Base-by-base conservation (phyloP, 2,888 invertebrate species). In the Ypsolopha sequella region DNA sequence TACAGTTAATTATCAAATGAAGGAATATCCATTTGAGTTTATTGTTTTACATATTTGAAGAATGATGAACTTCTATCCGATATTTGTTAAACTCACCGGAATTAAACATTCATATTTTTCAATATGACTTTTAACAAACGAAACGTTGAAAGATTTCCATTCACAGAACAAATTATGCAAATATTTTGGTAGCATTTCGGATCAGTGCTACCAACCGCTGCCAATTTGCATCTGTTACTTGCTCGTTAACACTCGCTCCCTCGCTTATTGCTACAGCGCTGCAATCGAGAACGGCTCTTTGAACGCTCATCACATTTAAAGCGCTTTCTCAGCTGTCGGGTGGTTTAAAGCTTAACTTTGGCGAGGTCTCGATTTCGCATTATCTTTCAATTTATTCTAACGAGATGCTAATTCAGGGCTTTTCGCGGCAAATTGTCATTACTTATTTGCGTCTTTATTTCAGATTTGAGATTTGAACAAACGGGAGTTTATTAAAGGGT, bases 211-310 rank as follows among this genome's bases (percentile, higher is more conserved):
- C 71, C 78, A 80, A 79, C 80, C 74, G 80, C 66, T 73, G 70
- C 60, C 79, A 79, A 84, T 85, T 84, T 84, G 74, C 84, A 84
- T 84, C 79, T 74, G 66, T 80, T 78, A 80, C 70, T 58, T 60
- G 71, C 66, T 80, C 75, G 78, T 77, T 80, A 79, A 73, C 72
- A 66, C 60, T 57, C 59, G 54, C 51, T 53, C 58, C 70, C 71
- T 65, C 47, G 47, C 47, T 47, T 11, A 24, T 14, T 43, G 70
- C 68, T 74, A 59, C 55, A 68, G 66, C 68, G 69, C 70, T 69
- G 36, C 39, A 54, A 54, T 51, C 35, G 43, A 9, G 43, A 38
- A 48, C 39, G 8, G 6, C 13, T 38, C 57, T 54, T 47, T 14
- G 46, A 54, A 55, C 53, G 44, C 51, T 51, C 33, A 47, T 13